Base-by-base conservation (phyloP, 1,140 invertebrate species). In the Xylocopa sonorina region DNA sequence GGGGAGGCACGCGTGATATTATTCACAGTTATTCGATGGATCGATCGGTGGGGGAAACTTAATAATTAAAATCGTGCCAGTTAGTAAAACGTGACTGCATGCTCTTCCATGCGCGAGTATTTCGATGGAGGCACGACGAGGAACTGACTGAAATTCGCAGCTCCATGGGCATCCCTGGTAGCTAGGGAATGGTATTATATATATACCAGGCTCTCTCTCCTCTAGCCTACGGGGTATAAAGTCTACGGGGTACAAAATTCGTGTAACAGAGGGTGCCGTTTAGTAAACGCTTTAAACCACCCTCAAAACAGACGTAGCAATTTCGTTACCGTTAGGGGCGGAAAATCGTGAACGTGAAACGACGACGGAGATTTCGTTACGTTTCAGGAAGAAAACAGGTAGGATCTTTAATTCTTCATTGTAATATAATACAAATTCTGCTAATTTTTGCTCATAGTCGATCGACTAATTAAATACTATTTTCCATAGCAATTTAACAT, bases 141-240 rank as follows among this genome's bases (percentile, higher is more conserved):
- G 50, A 80, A 89, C 89, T 88, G 85, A 77, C 66, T 82, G 86
- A 86, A 82, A 85, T 80, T 77, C 63, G 71, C 80, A 82, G 80
- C 57, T 86, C 75, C 84, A 68, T 80, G 87, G 83, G 71, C 75
- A 85, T 68, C 67, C 66, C 55, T 48, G 82, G 68, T 85, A 82
- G 74, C 83, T 81, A 82, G 84, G 83, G 53, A 82, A 82, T 66
- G 67, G 41, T 75, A n/a, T 69, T 63, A 80, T 69, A 73, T 74
- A 71, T 77, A 77, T 27, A 12, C 18, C 51, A 69, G 51, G 64
- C 64, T 78, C 62, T 79, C 66, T 66, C 62, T 48, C 71, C 55
- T 50, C 41, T 63, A 32, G 85, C 73, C 85, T 82, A 81, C 73
- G 87, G 82, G 85, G 62, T 82, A 75, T 75, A 63, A 67, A 72